These are phyloP conservation scores for Gymnocephalus cernua DNA, from an alignment of 2,113 vertebrate species.

Conservation along the genomic window DNA sequence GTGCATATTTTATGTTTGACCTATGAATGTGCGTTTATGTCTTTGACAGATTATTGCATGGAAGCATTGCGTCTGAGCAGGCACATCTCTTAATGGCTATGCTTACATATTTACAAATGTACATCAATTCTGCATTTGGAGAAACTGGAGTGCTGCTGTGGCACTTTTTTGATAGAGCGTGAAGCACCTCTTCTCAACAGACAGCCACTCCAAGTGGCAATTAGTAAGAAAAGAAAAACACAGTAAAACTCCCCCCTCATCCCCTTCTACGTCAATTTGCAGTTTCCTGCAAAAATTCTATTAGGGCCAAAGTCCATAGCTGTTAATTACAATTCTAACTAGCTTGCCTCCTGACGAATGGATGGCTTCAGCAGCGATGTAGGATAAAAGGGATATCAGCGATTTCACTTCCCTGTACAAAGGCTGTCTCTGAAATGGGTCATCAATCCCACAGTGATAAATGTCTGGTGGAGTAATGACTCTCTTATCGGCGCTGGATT, in stretches of 20 bases:
- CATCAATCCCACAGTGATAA: conserved; percentile 87
- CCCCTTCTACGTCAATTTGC: conserved; percentile 67
- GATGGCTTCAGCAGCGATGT: conserved; percentile 80
- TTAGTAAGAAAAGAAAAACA: conserved; percentile 74
- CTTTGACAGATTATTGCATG: conserved; percentile 41
- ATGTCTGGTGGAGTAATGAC: conserved; percentile 86
- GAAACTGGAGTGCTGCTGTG: conserved; percentile 49
- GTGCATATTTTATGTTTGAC: conserved; percentile 67
- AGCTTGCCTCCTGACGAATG: conserved; percentile 83
- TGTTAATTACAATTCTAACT: conserved; percentile 86
- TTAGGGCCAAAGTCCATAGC: conserved; percentile 82
- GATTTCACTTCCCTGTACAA: conserved; percentile 81
- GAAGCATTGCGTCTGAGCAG: conserved; percentile 34
- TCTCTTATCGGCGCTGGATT: conserved; percentile 85
- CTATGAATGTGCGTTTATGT: conserved; percentile 50
- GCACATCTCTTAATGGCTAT: conserved; percentile 38
- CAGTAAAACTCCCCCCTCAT: conserved; percentile 33
- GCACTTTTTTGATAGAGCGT: conserved; percentile 65
- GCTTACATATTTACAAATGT: conserved; percentile 63
- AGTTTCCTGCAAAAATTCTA: conserved; percentile 84
- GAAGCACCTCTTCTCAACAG: conserved; percentile 37
- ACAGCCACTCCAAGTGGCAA: conserved; percentile 64
- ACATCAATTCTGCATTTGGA: conserved; percentile 39
- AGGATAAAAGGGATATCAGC: conserved; percentile 81
- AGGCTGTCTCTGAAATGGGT: conserved; percentile 84